Evolutionary conservation across 2,888 invertebrate genomes (phyloP), one percentile per base, ranked within the genome.

Genomic region (Eumacrocentrus americanus): DNA sequence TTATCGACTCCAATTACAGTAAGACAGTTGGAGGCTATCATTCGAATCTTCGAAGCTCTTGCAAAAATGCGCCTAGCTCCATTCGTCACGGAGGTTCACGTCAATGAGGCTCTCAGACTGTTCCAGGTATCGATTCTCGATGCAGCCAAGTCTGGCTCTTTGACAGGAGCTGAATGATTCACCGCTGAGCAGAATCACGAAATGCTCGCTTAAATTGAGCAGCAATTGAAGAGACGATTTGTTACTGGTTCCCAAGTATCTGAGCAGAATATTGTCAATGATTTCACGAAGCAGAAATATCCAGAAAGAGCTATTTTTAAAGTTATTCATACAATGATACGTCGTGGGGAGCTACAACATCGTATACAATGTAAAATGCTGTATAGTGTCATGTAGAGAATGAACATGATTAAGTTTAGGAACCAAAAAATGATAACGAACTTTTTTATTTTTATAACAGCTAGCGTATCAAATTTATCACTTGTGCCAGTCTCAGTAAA

Each of bases 81-180:
- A 0, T 98, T 98, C 81, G 98, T 92, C 0, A 90, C 88, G 0
- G 96, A 96, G 75, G 83, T 86, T 1, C 96, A 99, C 78, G 92
- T 99, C 0, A 93, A 95, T 61, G 99, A 99, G 83, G 95, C 99
- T 0, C 83, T 99, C 40, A 85, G 99, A 14, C 84, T 99, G 51
- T 99, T 98, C 83, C 94, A 96, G 84, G 98, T 98, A 4, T 99
- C 98, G 0, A 99, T 99, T 0, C 83, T 99, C 50, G 95, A 95
- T 79, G 97, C 98, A 35, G 98, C 98, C 0, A 92, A 89, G 86
- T 91, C 94, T 1, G 99, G 98, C 42, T 91, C 88, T 73, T 84
- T 99, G 56, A 89, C 95, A 61, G 96, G 95, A 46, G 95, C 93
- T 12, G 98, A 99, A 85, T 99, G 98, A 6, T 99, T 98, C 78